Conservation (phyloP, 2,113 vertebrate species). For the Nematolebias whitei region DNA sequence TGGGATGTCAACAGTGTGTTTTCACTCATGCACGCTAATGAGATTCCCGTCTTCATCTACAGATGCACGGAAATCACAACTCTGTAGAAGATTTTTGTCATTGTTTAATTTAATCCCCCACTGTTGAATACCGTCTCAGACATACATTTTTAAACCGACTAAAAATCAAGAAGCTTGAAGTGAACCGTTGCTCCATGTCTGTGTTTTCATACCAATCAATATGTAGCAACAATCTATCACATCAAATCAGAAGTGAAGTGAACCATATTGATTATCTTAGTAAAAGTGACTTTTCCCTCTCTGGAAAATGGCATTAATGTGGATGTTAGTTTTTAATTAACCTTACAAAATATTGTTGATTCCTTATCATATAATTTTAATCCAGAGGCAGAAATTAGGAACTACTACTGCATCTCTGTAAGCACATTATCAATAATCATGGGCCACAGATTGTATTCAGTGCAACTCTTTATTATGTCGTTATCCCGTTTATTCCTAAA, state of each 20-base stretch:
- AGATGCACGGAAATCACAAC: neutral
- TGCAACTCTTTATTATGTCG: constrained; percentile 19
- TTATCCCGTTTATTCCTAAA: constrained; percentile 39
- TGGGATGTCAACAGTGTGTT: constrained; percentile 73
- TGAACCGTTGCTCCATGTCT: neutral
- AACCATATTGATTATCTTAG: neutral
- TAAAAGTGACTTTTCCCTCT: neutral
- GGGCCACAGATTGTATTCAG: neutral
- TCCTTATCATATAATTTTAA: too few relatives aligned
- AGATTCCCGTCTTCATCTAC: neutral
- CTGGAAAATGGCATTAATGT: neutral
- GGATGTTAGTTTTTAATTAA: neutral
- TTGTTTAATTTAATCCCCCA: neutral
- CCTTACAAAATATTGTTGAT: neutral
- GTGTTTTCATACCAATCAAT: accelerated
- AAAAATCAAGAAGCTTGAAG: neutral
- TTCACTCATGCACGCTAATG: constrained; percentile 1
- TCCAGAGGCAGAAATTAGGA: too few relatives aligned
- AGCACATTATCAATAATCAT: neutral
- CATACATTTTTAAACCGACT: accelerated
- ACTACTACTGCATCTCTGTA: too few relatives aligned
- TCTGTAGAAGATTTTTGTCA: neutral
- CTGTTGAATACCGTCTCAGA: neutral
- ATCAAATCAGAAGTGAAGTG: neutral
- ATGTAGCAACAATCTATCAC: neutral